Percentiles rank a stretch among this genome's conserved stretches.
phyloP scores from a whole-genome alignment of 2,113 vertebrate species.

The Pungitius pungitius region DNA sequence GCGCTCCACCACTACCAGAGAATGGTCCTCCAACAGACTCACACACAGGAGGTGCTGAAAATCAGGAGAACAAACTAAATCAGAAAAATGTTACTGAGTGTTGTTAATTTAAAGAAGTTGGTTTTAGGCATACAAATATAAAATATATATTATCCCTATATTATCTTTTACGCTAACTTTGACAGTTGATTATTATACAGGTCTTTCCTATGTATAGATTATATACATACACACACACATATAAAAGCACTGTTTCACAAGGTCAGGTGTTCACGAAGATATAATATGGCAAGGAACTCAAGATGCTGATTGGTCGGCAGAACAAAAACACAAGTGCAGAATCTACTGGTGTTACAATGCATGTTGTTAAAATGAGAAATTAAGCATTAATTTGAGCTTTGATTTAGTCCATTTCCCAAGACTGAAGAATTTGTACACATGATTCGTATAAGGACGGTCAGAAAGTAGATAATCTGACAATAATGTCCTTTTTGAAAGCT shows the following conservation, averaged over 20 bases:
- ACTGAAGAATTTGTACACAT: neutral
- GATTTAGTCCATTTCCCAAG: neutral
- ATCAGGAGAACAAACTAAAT: neutral
- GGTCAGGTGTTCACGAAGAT: no score
- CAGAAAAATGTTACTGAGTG: neutral
- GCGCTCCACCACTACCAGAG: slow-evolving; percentile 91
- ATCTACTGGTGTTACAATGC: no score
- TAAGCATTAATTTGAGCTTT: neutral
- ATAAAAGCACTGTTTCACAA: no score
- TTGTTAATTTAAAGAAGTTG: neutral
- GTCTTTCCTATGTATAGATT: no score
- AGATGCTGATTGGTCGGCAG: no score
- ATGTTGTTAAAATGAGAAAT: neutral
- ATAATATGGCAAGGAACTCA: no score
- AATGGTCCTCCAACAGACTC: slow-evolving; percentile 85
- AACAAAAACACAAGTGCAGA: no score
- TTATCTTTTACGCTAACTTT: no score
- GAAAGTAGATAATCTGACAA: neutral
- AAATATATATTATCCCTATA: no score
- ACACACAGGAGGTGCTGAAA: slow-evolving; percentile 86
- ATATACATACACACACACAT: no score
- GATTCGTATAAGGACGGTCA: neutral
- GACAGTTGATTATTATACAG: no score
- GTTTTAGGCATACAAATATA: neutral
- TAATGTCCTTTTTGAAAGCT: neutral